Conservation (phyloP, 2,888 invertebrate species). For the Acheta domesticus region DNA sequence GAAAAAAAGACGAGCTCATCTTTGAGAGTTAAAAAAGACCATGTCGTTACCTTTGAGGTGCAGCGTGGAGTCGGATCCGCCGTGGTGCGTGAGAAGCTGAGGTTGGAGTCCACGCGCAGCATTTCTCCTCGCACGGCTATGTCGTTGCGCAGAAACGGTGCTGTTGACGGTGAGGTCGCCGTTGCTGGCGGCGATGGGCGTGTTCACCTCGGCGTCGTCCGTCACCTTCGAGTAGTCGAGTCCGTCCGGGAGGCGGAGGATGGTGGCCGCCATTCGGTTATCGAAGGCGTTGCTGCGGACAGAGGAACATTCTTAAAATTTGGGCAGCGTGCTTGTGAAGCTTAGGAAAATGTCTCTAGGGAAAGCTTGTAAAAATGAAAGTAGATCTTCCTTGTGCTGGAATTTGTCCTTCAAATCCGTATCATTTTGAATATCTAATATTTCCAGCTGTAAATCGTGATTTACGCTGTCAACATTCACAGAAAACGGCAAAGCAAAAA, state of each 20-base stretch:
- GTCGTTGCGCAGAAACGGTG: neutral
- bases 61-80: conserved; percentile 32
- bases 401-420: too few relatives aligned
- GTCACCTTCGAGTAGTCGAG: conserved; percentile 66
- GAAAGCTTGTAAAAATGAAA: too few relatives aligned
- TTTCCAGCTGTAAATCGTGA: too few relatives aligned
- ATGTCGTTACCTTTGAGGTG: conserved; percentile 29
- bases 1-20: too few relatives aligned
- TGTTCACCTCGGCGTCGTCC: conserved; percentile 39
- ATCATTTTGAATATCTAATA: too few relatives aligned
- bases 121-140: neutral
- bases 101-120: conserved; percentile 66
- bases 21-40: too few relatives aligned
- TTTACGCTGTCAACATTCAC: too few relatives aligned
- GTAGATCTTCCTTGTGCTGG: too few relatives aligned
- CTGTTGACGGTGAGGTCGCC: neutral
- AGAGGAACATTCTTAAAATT: too few relatives aligned
- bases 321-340: too few relatives aligned
- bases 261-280: conserved; percentile 83
- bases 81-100: conserved; percentile 55
- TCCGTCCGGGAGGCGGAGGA: conserved; percentile 81
- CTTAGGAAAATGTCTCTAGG: too few relatives aligned
- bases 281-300: conserved; percentile 80
- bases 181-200: conserved; percentile 21
- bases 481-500: too few relatives aligned